Evolutionary conservation across 2,797 vertebrate genomes (phyloP), one percentile per base, ranked within the genome.

Genomic region (Acrocephalus scirpaceus): DNA sequence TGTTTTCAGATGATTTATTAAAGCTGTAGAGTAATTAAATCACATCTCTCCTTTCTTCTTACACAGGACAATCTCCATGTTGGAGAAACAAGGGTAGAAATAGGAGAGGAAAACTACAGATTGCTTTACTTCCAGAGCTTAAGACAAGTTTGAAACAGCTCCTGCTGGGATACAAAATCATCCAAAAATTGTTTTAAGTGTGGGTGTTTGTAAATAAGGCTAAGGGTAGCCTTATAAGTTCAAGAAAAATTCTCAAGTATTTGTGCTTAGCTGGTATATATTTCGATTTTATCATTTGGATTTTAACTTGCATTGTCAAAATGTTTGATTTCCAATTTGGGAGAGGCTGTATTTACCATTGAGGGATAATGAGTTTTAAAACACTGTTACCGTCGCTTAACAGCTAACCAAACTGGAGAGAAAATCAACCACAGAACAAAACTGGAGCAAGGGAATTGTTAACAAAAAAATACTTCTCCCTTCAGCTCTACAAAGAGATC

Each of bases 401-500:
- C 82, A 95, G 71, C 89, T 95, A 96, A 97, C 92, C 91, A 96
- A 96, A 95, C 78, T 80, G 58, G 85, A 93, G 71, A 58, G 40
- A 62, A 67, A 77, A 94, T 72, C 78, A 93, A 83, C 82, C 84
- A 93, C 92, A 94, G 92, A 95, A 93, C 58, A 97, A 94, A 97
- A 95, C 8, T 96, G 71, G 78, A 86, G 95, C 93, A 91, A 96
- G 79, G 92, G 88, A 93, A 88, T 84, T 94, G 86, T 94, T 95
- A 96, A 95, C 65, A 72, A 94, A 94, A 96, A 95, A 95, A 90
- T 44, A 78, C 53, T 86, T 90, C 87, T 92, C 65, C 79, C 86
- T 88, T 97, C 88, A 96, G 88, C 77, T 92, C 93, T 86, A 96
- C 92, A 94, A 93, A 96, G 93, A 96, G 96, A 97, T 97, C 94